phyloP scores from a whole-genome alignment of 2,888 invertebrate genomes.

The Salticus scenicus region DNA sequence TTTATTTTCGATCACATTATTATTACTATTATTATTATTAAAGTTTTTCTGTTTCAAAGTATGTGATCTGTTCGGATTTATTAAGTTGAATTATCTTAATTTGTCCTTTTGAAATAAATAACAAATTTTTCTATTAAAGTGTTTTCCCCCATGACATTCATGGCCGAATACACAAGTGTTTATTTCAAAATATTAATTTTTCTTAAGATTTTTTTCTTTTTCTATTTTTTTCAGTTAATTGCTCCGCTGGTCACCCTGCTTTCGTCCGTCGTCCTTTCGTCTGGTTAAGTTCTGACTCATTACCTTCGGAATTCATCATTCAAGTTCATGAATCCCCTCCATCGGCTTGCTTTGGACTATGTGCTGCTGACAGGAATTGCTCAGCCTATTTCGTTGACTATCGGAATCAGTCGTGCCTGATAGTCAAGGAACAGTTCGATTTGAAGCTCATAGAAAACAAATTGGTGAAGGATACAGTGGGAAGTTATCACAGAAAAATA shows the following conservation, averaged over 20 bases:
- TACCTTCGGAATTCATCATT: conserved; percentile 24
- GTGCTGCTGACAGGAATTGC: conserved; percentile 29
- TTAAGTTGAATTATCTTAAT: too few relatives aligned
- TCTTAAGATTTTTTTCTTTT: not conserved
- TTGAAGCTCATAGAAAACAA: not conserved
- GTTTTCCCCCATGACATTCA: too few relatives aligned
- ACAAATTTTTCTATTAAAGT: too few relatives aligned
- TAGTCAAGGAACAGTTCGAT: conserved; percentile 9
- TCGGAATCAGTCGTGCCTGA: conserved; percentile 55
- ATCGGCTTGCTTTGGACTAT: conserved; percentile 48
- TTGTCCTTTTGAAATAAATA: too few relatives aligned
- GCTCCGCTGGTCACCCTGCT: conserved; percentile 26
- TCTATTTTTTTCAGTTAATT: conserved; percentile 30
- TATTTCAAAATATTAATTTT: too few relatives aligned
- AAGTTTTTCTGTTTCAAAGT: too few relatives aligned
- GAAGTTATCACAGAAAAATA: conserved; percentile 59
- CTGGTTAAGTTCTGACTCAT: conserved; percentile 22
- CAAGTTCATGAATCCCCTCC: conserved; percentile 51
- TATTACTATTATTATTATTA: too few relatives aligned
- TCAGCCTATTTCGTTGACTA: conserved; percentile 62
- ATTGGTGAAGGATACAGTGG: conserved; percentile 30
- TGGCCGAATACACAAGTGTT: too few relatives aligned
- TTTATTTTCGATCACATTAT: too few relatives aligned
- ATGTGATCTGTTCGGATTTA: too few relatives aligned
- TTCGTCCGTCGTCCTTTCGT: conserved; percentile 46